These are phyloP conservation scores for Perca fluviatilis DNA, from an alignment of 2,113 vertebrate species.

Conservation along the genomic window DNA sequence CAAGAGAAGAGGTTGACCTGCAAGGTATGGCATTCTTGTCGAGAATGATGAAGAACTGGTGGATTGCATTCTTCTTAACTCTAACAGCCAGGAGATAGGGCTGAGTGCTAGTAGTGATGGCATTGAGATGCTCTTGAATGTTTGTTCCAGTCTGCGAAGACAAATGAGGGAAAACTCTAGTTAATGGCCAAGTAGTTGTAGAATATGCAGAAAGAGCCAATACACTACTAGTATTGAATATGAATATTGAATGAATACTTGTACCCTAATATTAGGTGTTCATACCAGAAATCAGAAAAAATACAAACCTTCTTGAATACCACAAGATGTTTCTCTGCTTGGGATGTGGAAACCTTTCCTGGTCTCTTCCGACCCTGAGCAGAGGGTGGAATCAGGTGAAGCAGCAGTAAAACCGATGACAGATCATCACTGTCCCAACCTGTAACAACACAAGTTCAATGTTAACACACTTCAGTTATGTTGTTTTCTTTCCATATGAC, in stretches of 20 bases:
- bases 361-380: slow-evolving; percentile 16
- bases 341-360: slow-evolving; percentile 24
- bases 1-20: slow-evolving; percentile 32
- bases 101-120: not conserved
- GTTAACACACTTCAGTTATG: not conserved
- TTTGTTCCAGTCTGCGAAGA: slow-evolving; percentile 44
- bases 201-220: too few species aligned
- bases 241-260: not conserved
- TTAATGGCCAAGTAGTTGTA: too few species aligned
- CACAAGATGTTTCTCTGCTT: slow-evolving; percentile 33
- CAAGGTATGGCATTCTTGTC: slow-evolving; percentile 38
- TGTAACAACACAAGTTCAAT: not conserved
- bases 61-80: slow-evolving; percentile 12
- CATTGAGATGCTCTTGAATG: not conserved
- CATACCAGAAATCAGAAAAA: not conserved
- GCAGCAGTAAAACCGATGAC: not conserved
- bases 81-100: not conserved
- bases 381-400: slow-evolving; percentile 21
- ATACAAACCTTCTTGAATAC: slow-evolving; percentile 35
- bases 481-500: too few species aligned
- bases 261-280: not conserved
- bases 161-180: not conserved
- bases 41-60: slow-evolving; percentile 34
- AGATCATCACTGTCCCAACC: not conserved
- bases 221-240: not conserved